Percentiles rank a stretch among this genome's conserved stretches.
phyloP scores from a whole-genome alignment of 2,797 vertebrate species.

The Halcyon chelicuti region DNA sequence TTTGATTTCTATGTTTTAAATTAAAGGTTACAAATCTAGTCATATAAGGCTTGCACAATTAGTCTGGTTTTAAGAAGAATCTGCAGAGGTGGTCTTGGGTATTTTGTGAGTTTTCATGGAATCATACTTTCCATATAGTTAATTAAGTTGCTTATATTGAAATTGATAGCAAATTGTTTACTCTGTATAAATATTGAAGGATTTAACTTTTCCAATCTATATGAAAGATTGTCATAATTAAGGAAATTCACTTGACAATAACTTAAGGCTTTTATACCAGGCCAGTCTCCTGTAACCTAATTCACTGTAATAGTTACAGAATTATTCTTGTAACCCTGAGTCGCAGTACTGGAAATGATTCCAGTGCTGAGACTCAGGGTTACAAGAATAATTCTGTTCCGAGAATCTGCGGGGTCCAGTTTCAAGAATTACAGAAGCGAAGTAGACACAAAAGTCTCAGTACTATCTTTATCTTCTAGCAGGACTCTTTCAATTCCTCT shows the following conservation, averaged over 20 bases:
- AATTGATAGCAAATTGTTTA: neutral
- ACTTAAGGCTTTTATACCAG: neutral
- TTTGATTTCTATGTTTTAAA: neutral
- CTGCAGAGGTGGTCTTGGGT: neutral
- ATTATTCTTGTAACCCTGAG: no score
- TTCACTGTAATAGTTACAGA: neutral
- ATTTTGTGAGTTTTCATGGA: neutral
- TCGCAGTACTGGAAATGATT: neutral
- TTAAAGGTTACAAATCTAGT: neutral
- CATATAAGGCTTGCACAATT: neutral
- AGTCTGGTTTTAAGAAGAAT: neutral
- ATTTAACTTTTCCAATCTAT: neutral
- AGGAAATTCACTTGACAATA: neutral
- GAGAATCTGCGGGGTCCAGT: neutral
- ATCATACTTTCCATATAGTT: neutral
- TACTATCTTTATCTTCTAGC: neutral
- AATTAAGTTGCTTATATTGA: neutral
- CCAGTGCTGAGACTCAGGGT: neutral
- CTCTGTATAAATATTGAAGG: neutral
- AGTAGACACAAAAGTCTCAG: neutral
- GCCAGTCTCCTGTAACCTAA: neutral
- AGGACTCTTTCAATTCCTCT: constrained; percentile 41
- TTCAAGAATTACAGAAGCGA: constrained; percentile 24
- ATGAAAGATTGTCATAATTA: neutral
- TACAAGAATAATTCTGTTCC: neutral